Evolutionary conservation across 2,797 vertebrate species (phyloP).

Genomic region (Rhynchotus rufescens): DNA sequence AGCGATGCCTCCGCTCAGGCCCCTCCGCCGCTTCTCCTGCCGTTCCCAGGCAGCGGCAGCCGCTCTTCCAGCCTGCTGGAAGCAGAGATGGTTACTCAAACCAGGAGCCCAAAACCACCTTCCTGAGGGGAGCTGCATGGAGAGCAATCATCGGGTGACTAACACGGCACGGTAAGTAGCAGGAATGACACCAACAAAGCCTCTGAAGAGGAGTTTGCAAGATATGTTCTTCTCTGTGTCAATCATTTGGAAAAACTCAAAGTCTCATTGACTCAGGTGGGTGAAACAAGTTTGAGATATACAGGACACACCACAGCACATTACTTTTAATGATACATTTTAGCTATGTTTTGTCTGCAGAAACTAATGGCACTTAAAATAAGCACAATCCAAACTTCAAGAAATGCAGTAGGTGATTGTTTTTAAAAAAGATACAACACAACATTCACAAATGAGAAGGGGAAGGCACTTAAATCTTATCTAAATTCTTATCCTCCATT

Average conservation of each 20-base stretch:
- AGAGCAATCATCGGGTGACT: background rate
- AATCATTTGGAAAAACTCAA: background rate
- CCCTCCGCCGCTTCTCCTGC: background rate
- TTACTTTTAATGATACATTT: background rate
- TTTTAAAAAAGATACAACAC: background rate
- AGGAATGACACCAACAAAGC: background rate
- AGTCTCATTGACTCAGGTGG: background rate
- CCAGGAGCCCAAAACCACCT: background rate
- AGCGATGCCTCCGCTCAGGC: background rate
- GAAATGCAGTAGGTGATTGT: background rate
- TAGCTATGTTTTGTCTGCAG: background rate
- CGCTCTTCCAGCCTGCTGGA: constrained; percentile 27
- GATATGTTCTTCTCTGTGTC: background rate
- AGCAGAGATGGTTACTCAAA: background rate
- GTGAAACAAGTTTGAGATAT: background rate
- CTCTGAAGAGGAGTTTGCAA: background rate
- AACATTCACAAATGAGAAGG: background rate
- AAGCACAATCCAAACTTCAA: background rate
- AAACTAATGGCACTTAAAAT: background rate
- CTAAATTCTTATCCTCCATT: background rate
- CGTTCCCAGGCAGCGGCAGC: background rate
- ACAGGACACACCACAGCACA: background rate
- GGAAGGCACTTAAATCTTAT: background rate
- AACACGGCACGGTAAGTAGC: background rate
- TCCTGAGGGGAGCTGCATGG: background rate